phyloP scores from a whole-genome alignment of 1,140 invertebrate genomes.

The Oncopodura yosiiana region DNA sequence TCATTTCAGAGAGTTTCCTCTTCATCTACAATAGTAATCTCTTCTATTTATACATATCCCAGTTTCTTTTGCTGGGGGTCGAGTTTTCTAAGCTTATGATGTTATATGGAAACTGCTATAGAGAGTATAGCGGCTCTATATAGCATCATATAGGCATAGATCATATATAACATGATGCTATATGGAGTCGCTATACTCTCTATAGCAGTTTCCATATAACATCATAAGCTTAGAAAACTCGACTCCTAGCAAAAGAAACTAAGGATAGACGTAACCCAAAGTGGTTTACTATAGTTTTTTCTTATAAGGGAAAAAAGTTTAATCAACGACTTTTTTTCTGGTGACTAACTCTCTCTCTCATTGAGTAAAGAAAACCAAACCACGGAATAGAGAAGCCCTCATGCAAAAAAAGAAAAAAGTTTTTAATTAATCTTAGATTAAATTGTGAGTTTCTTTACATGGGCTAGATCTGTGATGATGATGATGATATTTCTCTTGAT shows the following conservation, averaged over 20 bases:
- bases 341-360: neutral
- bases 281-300: neutral
- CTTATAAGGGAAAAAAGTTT: conserved; percentile 20
- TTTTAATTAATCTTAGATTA: conserved; percentile 34
- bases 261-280: neutral
- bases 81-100: too few relatives aligned
- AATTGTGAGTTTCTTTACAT: conserved; percentile 29
- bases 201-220: too few relatives aligned
- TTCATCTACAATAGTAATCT: neutral
- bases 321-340: conserved; percentile 21
- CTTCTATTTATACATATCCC: too few relatives aligned
- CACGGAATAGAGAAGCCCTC: conserved; percentile 9
- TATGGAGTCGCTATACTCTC: too few relatives aligned
- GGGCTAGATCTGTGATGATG: too few relatives aligned
- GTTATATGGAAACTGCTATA: too few relatives aligned
- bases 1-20: neutral
- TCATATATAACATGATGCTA: too few relatives aligned
- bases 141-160: too few relatives aligned
- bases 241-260: too few relatives aligned
- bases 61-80: too few relatives aligned
- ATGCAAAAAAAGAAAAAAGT: conserved; percentile 19
- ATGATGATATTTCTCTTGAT: conserved; percentile 22
- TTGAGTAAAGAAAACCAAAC: conserved; percentile 21
- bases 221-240: neutral
- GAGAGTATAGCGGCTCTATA: too few relatives aligned